phyloP scores from a whole-genome alignment of 2,797 vertebrate genomes.

The Hoplostethus mediterraneus region DNA sequence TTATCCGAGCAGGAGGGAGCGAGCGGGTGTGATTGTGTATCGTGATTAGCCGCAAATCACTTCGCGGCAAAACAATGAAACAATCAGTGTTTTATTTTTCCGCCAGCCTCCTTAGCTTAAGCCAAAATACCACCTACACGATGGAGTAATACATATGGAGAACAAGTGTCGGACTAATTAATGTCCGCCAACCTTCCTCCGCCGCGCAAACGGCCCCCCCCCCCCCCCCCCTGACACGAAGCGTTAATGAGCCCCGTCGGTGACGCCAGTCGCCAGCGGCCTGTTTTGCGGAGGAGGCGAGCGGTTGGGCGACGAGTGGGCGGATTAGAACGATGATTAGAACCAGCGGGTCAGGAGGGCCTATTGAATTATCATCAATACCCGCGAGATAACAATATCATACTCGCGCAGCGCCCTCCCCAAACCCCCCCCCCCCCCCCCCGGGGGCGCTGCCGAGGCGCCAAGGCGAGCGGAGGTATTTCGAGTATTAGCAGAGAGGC shows the following conservation, averaged over 20 bases:
- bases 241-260: conserved; percentile 59
- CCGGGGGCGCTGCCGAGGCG: no score
- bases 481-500: conserved; percentile 74
- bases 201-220: conserved; percentile 65
- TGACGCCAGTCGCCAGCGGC: conserved; percentile 44
- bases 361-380: conserved; percentile 66
- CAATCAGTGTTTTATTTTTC: conserved; percentile 57
- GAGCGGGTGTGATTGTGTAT: conserved; percentile 36
- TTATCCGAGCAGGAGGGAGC: conserved; percentile 6
- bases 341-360: conserved; percentile 67
- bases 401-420: conserved; percentile 22
- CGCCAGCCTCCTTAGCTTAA: conserved; percentile 35
- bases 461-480: conserved; percentile 64
- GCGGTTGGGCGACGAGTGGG: conserved; percentile 55
- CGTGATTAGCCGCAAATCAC: conserved; percentile 53
- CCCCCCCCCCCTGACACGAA: conserved; percentile 55
- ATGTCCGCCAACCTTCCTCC: conserved; percentile 67
- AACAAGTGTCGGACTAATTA: conserved; percentile 82
- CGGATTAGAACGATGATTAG: conserved; percentile 71
- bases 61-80: conserved; percentile 56
- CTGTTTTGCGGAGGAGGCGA: conserved; percentile 52
- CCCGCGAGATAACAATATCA: conserved; percentile 56
- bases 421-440: no score
- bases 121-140: conserved; percentile 79
- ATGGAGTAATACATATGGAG: conserved; percentile 81